Evolutionary conservation across 1,140 invertebrate species (phyloP).

Genomic region (Trachymyrmex cornetzi): DNA sequence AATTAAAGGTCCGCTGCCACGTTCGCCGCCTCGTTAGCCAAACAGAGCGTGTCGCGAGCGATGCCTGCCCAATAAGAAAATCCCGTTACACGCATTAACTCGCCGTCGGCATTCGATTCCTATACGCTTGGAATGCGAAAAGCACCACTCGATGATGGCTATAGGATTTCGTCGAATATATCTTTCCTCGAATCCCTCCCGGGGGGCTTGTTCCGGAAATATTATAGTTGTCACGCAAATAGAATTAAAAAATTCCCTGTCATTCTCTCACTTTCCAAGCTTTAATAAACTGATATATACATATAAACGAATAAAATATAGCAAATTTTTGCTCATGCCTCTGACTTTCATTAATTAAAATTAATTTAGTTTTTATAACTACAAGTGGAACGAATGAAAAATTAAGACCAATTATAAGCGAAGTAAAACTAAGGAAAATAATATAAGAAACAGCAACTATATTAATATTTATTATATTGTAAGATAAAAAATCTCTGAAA

Average conservation of each 20-base stretch:
- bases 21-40: conserved; percentile 75
- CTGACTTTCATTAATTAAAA: background rate
- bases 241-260: background rate
- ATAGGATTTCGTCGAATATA: conserved; percentile 29
- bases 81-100: conserved; percentile 65
- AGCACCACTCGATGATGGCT: background rate
- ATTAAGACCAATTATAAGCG: background rate
- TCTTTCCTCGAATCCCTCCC: background rate
- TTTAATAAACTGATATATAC: background rate
- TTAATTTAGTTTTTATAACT: background rate
- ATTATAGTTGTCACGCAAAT: background rate
- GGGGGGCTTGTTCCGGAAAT: background rate
- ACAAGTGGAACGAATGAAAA: background rate
- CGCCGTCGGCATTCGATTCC: conserved; percentile 61
- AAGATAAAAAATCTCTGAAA: conserved; percentile 8
- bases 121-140: conserved; percentile 46
- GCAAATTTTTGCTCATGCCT: background rate
- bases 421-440: background rate
- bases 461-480: background rate
- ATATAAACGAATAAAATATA: background rate
- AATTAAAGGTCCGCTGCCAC: conserved; percentile 73
- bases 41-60: conserved; percentile 78
- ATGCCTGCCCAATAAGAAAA: conserved; percentile 68
- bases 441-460: background rate
- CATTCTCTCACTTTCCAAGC: background rate